phyloP scores from a whole-genome alignment of 2,888 invertebrate species.

The Thelaira solivaga region DNA sequence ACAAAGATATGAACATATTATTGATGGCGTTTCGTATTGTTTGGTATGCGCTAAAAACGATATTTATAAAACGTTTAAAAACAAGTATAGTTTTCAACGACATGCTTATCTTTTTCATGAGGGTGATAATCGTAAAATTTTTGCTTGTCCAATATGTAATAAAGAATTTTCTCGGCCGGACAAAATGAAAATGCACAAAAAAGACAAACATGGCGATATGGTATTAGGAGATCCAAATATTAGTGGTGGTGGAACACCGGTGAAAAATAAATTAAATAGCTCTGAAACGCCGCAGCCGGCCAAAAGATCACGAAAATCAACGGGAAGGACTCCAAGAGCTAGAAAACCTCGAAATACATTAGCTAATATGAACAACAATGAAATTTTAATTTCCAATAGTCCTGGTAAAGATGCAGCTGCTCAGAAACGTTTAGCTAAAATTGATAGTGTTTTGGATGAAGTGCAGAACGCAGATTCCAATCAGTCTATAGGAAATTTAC shows the following conservation, averaged over 20 bases:
- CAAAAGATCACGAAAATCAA: constrained; percentile 64
- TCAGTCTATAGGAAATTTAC: constrained; percentile 53
- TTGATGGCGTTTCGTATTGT: constrained; percentile 75
- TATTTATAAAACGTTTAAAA: constrained; percentile 75
- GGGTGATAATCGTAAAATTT: constrained; percentile 75
- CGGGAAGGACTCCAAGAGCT: constrained; percentile 63
- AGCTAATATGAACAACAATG: constrained; percentile 58
- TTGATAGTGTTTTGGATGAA: constrained; percentile 73
- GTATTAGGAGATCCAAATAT: constrained; percentile 63
- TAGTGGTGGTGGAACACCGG: constrained; percentile 42
- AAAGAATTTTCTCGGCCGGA: constrained; percentile 75
- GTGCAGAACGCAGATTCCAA: constrained; percentile 70
- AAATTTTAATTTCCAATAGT: constrained; percentile 7
- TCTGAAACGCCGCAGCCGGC: constrained; percentile 63
- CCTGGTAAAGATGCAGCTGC: constrained; percentile 66
- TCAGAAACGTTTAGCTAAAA: constrained; percentile 72
- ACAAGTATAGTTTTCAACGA: constrained; percentile 75
- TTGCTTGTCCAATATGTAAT: constrained; percentile 75
- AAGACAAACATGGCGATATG: constrained; percentile 74
- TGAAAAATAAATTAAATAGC: constrained; percentile 24
- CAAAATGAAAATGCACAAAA: constrained; percentile 76
- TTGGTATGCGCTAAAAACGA: constrained; percentile 75
- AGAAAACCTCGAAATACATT: constrained; percentile 69
- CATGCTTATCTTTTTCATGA: constrained; percentile 75
- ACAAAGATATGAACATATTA: constrained; percentile 75